Evolutionary conservation across 23 tunicate genomes (phyloP).

Genomic region (Trididemnum clinides): DNA sequence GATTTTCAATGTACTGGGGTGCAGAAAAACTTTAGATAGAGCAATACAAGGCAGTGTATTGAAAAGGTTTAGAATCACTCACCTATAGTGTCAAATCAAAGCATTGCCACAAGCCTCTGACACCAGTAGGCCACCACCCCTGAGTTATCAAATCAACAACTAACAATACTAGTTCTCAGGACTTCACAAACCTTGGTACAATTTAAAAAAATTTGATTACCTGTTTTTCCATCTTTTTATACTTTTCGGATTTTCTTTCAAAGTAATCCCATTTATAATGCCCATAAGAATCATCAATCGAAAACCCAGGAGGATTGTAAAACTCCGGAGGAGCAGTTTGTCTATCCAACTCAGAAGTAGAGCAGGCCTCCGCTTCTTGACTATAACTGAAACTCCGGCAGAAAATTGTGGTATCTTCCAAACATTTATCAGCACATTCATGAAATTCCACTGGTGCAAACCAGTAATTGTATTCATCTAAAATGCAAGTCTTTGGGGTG

Average conservation of each 20-base stretch:
- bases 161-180: too few relatives aligned
- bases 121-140: too few relatives aligned
- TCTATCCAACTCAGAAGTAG: constrained; percentile 59
- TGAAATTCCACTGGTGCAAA: constrained; percentile 17
- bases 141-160: too few relatives aligned
- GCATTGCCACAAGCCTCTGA: too few relatives aligned
- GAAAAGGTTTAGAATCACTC: too few relatives aligned
- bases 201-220: too few relatives aligned
- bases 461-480: constrained; percentile 87
- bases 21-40: too few relatives aligned
- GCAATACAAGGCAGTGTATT: too few relatives aligned
- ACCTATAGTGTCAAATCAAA: too few relatives aligned
- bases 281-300: constrained; percentile 17
- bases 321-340: constrained; percentile 49
- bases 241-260: constrained; percentile 72
- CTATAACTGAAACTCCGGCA: constrained; percentile 87
- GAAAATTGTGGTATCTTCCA: constrained; percentile 35
- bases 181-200: too few relatives aligned
- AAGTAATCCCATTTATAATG: constrained; percentile 60
- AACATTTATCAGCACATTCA: constrained; percentile 57
- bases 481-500: too few relatives aligned
- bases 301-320: constrained; percentile 31
- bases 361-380: constrained; percentile 58
- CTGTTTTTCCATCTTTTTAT: constrained; percentile 66
- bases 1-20: too few relatives aligned